phyloP scores from a whole-genome alignment of 2,888 invertebrate genomes.

The Allolobophora icterica region DNA sequence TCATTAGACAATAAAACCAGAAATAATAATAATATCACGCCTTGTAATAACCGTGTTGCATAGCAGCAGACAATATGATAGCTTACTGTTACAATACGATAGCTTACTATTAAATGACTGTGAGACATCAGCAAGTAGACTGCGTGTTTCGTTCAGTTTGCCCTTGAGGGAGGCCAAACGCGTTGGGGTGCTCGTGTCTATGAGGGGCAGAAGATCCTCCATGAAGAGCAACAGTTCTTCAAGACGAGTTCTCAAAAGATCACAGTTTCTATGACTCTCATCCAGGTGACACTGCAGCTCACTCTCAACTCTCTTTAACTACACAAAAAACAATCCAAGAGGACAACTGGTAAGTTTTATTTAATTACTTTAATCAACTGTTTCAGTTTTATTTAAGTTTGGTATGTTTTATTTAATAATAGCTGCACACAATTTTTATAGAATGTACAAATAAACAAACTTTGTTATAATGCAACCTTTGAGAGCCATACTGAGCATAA shows the following conservation, averaged over 20 bases:
- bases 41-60: too few relatives aligned
- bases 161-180: not conserved
- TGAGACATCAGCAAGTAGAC: not conserved
- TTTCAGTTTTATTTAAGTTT: too few relatives aligned
- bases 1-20: too few relatives aligned
- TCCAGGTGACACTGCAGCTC: constrained; percentile 18
- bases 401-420: too few relatives aligned
- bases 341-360: too few relatives aligned
- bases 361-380: too few relatives aligned
- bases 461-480: too few relatives aligned
- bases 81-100: too few relatives aligned
- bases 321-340: not conserved
- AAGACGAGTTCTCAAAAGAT: not conserved
- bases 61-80: not conserved
- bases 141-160: constrained; percentile 1
- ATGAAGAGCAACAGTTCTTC: not conserved
- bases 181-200: not conserved
- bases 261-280: not conserved
- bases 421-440: too few relatives aligned
- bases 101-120: constrained; percentile 9
- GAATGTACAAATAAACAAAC: too few relatives aligned
- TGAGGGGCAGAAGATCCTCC: not conserved
- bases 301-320: not conserved
- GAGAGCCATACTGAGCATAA: too few relatives aligned
- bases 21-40: too few relatives aligned